Evolutionary conservation across 1,140 invertebrate species (phyloP), one percentile per base, ranked within the genome.

Genomic region (Euura lappo): DNA sequence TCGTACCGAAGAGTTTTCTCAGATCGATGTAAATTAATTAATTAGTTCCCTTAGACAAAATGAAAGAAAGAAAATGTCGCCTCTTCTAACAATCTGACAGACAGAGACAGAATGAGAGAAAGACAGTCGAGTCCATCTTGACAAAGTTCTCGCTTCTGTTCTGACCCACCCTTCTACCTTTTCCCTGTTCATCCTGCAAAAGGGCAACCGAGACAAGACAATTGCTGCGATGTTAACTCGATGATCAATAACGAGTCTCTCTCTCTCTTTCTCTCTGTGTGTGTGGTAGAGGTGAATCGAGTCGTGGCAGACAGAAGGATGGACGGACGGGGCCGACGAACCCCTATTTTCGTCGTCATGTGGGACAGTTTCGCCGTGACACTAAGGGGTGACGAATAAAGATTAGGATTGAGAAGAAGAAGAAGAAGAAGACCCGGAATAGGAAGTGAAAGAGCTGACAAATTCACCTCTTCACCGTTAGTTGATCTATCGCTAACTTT

Each of bases 211-310:
- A 60, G 6, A 60, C 6, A n/a, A 60, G 51, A 60, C 51, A 60
- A 60, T 60, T 60, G 51, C 51, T 60, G 51, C 51, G 51, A 60
- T 60, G 13, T 60, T 60, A 60, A 60, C 51, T 60, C 51, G 51
- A 5, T 60, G 51, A 60, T 60, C 51, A 60, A 60, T 60, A 60
- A 60, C 51, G 51, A 60, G 2, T 60, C 8, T 60, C 51, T 28
- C 8, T 28, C 28, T 28, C 28, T 28, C 28, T 28, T 28, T 28
- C 28, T 28, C 28, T 28, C 28, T 28, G 28, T 28, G 28, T 28
- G 28, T 28, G 28, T 28, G 28, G 51, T 3, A 60, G 51, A 28
- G 28, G 28, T 28, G 28, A n/a, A 8, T 11, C 3, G 51, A 60
- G 13, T 60, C 28, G 28, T 60, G 8, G 51, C 10, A 60, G 51